Evolutionary conservation across 1,140 invertebrate species (phyloP).

Genomic region (Diachasmimorpha longicaudata): DNA sequence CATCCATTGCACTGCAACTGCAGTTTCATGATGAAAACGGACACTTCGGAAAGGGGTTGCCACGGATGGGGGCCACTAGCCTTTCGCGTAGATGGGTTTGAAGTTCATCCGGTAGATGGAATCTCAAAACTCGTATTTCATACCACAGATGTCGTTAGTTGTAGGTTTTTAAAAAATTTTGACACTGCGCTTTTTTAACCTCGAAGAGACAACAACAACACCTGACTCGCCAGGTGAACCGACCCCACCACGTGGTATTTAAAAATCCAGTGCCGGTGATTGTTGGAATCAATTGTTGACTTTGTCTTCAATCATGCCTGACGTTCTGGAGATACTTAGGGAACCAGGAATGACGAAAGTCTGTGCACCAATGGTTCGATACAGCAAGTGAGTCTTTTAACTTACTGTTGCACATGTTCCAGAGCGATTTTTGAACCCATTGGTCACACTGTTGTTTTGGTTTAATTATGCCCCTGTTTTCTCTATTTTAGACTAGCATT

Average conservation of each 20-base stretch:
- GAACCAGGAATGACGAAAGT: constrained; percentile 72
- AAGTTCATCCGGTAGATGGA: no score
- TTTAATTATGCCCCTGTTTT: neutral
- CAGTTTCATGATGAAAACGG: neutral
- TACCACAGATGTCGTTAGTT: neutral
- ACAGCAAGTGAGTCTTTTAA: constrained; percentile 80
- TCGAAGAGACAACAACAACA: no score
- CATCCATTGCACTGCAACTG: neutral
- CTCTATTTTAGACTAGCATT: constrained; percentile 75
- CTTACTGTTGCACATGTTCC: neutral
- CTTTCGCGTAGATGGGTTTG: no score
- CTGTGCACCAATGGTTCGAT: constrained; percentile 95
- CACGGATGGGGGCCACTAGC: neutral
- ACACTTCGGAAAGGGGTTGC: neutral
- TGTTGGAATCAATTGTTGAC: neutral
- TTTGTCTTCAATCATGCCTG: constrained; percentile 41
- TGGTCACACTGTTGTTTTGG: no score
- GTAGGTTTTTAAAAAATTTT: no score
- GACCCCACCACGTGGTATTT: no score
- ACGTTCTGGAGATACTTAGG: constrained; percentile 73
- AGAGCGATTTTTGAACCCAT: no score
- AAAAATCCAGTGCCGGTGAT: neutral
- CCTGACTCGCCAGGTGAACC: no score
- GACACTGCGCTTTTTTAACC: no score
- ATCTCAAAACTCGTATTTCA: neutral